A percentile compares a stretch with the other conserved stretches of the same genome.
Evolutionary conservation across 1,140 invertebrate genomes (phyloP).

Genomic region (Drosophila ficusphila): DNA sequence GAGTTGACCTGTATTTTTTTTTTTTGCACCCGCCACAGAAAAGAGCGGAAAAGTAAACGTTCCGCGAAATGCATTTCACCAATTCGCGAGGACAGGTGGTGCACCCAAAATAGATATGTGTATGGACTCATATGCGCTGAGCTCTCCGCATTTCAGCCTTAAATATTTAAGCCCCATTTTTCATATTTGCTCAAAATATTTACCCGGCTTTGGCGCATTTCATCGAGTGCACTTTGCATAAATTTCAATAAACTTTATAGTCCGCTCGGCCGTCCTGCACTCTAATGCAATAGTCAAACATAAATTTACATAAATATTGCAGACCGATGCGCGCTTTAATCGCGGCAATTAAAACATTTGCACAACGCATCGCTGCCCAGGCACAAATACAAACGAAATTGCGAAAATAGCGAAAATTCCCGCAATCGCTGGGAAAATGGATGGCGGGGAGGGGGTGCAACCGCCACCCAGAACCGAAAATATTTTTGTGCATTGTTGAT

Average conservation of each 20-base stretch:
- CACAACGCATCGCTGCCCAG: constrained; percentile 33
- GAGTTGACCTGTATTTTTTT: constrained; percentile 21
- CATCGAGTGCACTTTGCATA: constrained; percentile 42
- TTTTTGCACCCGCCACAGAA: constrained; percentile 7
- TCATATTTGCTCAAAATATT: constrained; percentile 37
- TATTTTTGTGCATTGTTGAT: constrained; percentile 54
- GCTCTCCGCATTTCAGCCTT: constrained; percentile 24
- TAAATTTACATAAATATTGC: constrained; percentile 57
- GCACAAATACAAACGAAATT: constrained; percentile 46
- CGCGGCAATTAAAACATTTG: constrained; percentile 63
- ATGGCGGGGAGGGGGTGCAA: constrained; percentile 9
- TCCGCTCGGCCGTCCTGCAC: not conserved
- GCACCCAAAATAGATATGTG: not conserved
- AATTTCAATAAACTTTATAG: constrained; percentile 40
- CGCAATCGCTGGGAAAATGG: constrained; percentile 36
- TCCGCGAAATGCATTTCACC: constrained; percentile 14
- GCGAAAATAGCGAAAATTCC: constrained; percentile 38
- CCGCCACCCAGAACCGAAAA: constrained; percentile 1
- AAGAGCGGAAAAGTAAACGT: constrained; percentile 40
- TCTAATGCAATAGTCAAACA: constrained; percentile 58
- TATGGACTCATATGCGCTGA: not conserved
- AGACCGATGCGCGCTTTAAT: constrained; percentile 45
- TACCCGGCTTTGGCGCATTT: constrained; percentile 26
- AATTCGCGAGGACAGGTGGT: constrained; percentile 22
- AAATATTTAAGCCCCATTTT: constrained; percentile 45